These are phyloP conservation scores for Phenganax marumi DNA, from an alignment of 92 coral and sea anemone species.

Conservation along the genomic window DNA sequence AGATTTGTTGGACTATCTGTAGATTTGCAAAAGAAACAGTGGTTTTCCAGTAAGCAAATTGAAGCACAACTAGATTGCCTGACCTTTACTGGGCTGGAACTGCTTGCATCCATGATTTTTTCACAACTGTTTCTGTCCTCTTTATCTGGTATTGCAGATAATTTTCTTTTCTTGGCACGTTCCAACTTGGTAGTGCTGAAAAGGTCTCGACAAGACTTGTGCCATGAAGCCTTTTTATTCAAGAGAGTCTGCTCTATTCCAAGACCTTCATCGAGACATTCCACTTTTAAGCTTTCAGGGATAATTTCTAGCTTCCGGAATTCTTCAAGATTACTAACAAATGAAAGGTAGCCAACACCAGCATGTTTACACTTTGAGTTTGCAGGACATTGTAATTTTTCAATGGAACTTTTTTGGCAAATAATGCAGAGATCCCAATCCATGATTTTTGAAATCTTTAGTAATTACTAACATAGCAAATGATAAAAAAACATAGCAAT, in stretches of 20 bases:
- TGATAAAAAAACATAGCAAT: conserved; percentile 11
- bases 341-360: conserved; percentile 13
- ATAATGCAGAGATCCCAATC: conserved; percentile 50
- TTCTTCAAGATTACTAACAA: conserved; percentile 8
- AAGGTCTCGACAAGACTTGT: conserved; percentile 53
- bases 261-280: conserved; percentile 33
- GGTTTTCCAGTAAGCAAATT: background rate
- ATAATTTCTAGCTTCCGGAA: conserved; percentile 28
- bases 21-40: conserved; percentile 43
- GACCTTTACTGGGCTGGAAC: conserved; percentile 42
- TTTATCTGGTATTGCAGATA: conserved; percentile 43
- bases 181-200: conserved; percentile 52
- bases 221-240: conserved; percentile 36
- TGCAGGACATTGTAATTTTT: conserved; percentile 41
- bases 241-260: conserved; percentile 25
- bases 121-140: conserved; percentile 39
- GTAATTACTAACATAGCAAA: background rate
- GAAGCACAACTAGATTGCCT: conserved; percentile 25
- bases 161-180: conserved; percentile 47
- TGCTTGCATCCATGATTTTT: conserved; percentile 24
- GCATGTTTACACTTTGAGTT: conserved; percentile 28
- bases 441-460: conserved; percentile 43
- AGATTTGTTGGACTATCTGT: conserved; percentile 14
- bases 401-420: conserved; percentile 43
- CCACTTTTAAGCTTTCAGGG: conserved; percentile 14